Percentiles rank a stretch among this genome's conserved stretches.
Evolutionary conservation across 2,888 invertebrate species (phyloP).

Genomic region (Lasioglossum leucozonium): DNA sequence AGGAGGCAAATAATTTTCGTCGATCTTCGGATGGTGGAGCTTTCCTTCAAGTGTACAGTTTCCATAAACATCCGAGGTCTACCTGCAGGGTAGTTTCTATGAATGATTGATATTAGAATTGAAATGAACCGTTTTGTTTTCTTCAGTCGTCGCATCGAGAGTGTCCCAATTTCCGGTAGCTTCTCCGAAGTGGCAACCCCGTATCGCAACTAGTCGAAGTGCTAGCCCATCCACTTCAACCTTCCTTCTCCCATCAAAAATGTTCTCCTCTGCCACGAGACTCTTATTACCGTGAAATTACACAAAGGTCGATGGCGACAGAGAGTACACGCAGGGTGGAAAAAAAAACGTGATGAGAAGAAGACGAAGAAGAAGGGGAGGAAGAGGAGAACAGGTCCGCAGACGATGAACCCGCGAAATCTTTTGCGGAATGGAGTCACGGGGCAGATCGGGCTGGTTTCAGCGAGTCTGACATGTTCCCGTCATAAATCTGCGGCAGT

Average conservation of each 20-base stretch:
- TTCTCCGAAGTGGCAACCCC: neutral
- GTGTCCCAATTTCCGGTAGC: too few relatives aligned
- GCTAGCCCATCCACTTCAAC: neutral
- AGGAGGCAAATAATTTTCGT: too few relatives aligned
- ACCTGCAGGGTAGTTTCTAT: too few relatives aligned
- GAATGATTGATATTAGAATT: too few relatives aligned
- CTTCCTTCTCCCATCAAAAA: neutral
- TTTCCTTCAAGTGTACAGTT: too few relatives aligned
- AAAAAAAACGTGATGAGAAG: neutral
- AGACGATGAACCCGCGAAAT: slow-evolving; percentile 45
- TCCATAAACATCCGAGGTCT: too few relatives aligned
- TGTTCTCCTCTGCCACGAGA: neutral
- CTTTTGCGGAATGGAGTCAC: slow-evolving; percentile 73
- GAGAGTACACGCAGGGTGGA: neutral
- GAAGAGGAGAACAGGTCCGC: slow-evolving; percentile 9
- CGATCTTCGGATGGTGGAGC: too few relatives aligned
- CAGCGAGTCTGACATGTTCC: slow-evolving; percentile 75
- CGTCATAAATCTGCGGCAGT: slow-evolving; percentile 79
- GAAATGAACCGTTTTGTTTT: too few relatives aligned
- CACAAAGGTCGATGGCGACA: neutral
- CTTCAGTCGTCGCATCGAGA: too few relatives aligned
- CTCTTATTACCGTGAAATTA: neutral
- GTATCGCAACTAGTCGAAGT: neutral
- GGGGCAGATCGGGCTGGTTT: slow-evolving; percentile 75
- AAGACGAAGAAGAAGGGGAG: neutral